Evolutionary conservation across 2,797 vertebrate species (phyloP), one percentile per base, ranked within the genome.

Genomic region (Fistularia commersonii): DNA sequence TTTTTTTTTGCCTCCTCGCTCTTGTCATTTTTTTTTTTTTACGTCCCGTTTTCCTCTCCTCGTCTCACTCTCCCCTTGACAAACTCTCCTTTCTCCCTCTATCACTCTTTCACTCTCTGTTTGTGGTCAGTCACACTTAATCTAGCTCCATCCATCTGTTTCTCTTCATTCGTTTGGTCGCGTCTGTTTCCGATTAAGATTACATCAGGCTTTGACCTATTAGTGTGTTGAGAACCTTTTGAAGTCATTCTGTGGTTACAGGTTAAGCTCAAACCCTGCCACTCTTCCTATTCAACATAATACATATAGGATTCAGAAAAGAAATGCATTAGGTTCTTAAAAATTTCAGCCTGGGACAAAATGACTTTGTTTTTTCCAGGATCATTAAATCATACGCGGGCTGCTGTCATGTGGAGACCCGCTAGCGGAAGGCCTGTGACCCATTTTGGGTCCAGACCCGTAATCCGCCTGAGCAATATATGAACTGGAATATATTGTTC

Each of bases 191-290:
- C 45, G 59, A 85, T 88, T 88, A 87, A 86, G 87, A 86, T 88
- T 87, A 88, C 85, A 88, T 86, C 87, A 88, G 85, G 82, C 85
- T 88, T 85, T 88, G 84, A 88, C 85, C 87, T 86, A 84, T 88
- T 87, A 88, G 84, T 80, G 83, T 58, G 83, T 77, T 52, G 49
- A 77, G 81, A 85, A 85, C 82, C 83, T 81, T 85, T 87, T 84
- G 82, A 88, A 87, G 87, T 82, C 77, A 75, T 81, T 76, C 70
- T 82, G 87, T 80, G 85, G 85, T 80, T 86, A 68, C 82, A 88
- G 87, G 87, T 87, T 87, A 80, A 80, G 66, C 80, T 83, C 77
- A 82, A 82, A 82, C 69, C 77, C 82, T 76, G 81, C 83, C 83
- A 81, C 76, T 86, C 75, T 74, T 71, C 66, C 51, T 57, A 69